A percentile compares a stretch with the other conserved stretches of the same genome.
phyloP scores from a whole-genome alignment of 2,797 vertebrate genomes.

The Chiropotes sagulatus region DNA sequence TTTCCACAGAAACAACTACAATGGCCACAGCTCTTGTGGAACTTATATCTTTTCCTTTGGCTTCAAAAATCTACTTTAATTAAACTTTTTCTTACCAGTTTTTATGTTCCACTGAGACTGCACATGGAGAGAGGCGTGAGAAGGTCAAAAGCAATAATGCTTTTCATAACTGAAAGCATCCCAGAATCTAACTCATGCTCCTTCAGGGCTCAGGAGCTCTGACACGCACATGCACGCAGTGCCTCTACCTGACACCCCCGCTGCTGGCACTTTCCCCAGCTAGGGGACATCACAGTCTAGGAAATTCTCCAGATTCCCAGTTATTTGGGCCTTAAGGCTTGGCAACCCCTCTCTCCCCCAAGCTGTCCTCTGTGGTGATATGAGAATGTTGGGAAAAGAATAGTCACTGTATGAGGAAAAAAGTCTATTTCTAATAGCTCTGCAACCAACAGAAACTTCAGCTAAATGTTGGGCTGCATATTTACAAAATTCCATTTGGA shows the following conservation, averaged over 20 bases:
- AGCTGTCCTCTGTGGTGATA: not conserved
- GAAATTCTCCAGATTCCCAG: not conserved
- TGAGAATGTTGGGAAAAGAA: constrained; percentile 37
- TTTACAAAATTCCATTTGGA: not conserved
- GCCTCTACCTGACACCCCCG: fast-evolving
- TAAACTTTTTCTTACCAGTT: not conserved
- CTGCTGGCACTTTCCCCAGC: not conserved
- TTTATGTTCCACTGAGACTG: not conserved
- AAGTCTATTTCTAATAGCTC: constrained; percentile 54
- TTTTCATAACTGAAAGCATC: not conserved
- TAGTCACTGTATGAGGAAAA: constrained; percentile 40
- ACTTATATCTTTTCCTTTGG: not conserved
- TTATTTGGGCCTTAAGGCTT: not conserved
- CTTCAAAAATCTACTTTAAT: not conserved
- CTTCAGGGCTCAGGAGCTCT: not conserved
- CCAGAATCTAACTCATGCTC: not conserved
- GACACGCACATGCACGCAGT: not conserved
- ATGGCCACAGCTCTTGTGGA: not conserved
- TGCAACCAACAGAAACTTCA: constrained; percentile 59
- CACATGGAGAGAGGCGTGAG: not conserved
- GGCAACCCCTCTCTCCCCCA: not conserved
- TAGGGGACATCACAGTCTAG: not conserved
- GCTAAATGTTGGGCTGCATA: not conserved
- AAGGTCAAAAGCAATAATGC: constrained; percentile 19
- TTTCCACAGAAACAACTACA: not conserved